A percentile compares a stretch with the other conserved stretches of the same genome.
These are phyloP conservation scores for Lepilemur septentrionalis DNA, from an alignment of 2,797 vertebrate species.

Conservation along the genomic window DNA sequence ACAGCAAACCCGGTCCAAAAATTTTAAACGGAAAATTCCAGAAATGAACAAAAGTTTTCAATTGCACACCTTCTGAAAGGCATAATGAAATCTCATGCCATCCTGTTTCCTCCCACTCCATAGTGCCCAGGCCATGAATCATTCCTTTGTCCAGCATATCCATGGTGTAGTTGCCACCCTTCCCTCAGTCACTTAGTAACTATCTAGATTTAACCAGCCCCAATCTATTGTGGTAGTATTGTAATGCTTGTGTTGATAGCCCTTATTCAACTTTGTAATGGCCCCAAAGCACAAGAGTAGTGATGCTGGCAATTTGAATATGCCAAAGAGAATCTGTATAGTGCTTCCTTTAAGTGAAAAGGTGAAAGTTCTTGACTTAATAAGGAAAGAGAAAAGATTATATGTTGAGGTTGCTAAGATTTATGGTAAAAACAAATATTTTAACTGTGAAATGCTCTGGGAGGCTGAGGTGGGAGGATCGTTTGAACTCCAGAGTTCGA, in stretches of 20 bases:
- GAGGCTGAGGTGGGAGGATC: no score
- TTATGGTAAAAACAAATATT: neutral
- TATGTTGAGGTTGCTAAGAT: neutral
- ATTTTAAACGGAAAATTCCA: neutral
- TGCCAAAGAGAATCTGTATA: neutral
- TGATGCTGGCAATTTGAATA: neutral
- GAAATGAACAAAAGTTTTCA: neutral
- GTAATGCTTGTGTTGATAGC: neutral
- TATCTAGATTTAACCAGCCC: neutral
- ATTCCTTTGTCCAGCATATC: neutral
- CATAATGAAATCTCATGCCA: neutral
- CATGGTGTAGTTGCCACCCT: neutral
- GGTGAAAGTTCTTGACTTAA: neutral
- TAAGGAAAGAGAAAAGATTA: neutral
- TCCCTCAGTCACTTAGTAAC: neutral
- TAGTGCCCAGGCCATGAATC: neutral
- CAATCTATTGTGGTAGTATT: accelerated
- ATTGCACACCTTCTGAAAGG: neutral
- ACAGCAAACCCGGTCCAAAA: no score
- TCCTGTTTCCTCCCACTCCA: neutral
- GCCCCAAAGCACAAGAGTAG: neutral
- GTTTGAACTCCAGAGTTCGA: no score
- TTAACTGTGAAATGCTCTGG: no score
- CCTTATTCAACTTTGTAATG: neutral
- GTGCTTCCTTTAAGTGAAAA: neutral